These are phyloP conservation scores for Rhynchophorus ferrugineus DNA, from an alignment of 1,140 invertebrate genomes.

Conservation along the genomic window DNA sequence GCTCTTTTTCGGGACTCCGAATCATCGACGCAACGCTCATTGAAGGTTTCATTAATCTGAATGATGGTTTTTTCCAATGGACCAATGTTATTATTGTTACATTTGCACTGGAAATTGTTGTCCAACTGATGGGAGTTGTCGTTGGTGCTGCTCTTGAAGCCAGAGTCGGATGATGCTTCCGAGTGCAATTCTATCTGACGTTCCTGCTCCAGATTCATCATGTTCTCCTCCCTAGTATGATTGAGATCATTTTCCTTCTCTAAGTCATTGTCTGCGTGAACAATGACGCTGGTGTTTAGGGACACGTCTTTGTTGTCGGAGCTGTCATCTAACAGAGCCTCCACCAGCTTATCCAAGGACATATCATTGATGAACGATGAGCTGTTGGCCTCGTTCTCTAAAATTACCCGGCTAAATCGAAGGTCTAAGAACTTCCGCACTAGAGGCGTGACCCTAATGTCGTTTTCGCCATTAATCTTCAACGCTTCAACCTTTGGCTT, in stretches of 20 bases:
- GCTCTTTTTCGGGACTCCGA: constrained; percentile 25
- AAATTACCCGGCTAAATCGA: constrained; percentile 27
- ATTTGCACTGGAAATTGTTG: constrained; percentile 31
- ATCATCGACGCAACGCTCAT: constrained; percentile 36
- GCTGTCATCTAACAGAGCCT: constrained; percentile 33
- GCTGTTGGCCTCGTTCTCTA: constrained; percentile 17
- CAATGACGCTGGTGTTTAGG: constrained; percentile 19
- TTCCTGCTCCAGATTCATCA: constrained; percentile 26
- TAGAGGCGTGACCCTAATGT: constrained; percentile 36
- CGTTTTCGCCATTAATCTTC: too few relatives aligned
- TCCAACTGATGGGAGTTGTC: constrained; percentile 31
- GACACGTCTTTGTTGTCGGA: constrained; percentile 12
- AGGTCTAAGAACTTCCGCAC: constrained; percentile 36
- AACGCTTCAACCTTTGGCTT: constrained; percentile 37
- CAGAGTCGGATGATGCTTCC: constrained; percentile 32
- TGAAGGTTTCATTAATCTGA: constrained; percentile 35
- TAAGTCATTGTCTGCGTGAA: constrained; percentile 14
- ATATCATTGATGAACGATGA: constrained; percentile 38
- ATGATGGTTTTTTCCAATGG: constrained; percentile 35
- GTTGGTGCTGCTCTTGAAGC: constrained; percentile 31
- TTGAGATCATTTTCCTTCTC: constrained; percentile 33
- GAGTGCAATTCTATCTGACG: constrained; percentile 12
- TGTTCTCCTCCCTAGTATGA: constrained; percentile 32
- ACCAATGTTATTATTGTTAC: constrained; percentile 23
- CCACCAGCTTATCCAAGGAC: constrained; percentile 38